Base-by-base conservation (phyloP, 2,113 vertebrate species). In the Rhodinocichla rosea region DNA sequence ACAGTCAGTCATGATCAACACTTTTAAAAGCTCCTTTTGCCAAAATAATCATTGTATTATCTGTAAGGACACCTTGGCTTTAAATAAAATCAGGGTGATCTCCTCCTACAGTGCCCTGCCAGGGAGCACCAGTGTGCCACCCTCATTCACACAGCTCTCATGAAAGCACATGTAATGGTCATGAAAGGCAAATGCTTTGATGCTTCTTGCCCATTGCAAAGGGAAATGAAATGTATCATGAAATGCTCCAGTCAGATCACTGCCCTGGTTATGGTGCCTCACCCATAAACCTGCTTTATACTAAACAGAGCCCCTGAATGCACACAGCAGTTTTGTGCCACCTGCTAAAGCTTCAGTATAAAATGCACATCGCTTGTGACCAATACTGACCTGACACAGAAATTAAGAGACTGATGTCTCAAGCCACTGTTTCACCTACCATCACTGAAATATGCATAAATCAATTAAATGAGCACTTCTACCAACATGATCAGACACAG, bases 61-160 rank as follows among this genome's bases (percentile, higher is more conserved):
- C 83, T 88, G n/a, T 96, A 96, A 95, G 94, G 86, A 90, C 84
- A 96, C 86, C 79, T 81, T 18, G 85, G 93, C 86, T 95, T 96
- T 52, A 89, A 92, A 64, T 49, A 86, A 92, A 87, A 81, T 68
- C 85, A 74, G 85, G 87, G 78, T 6, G 1, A 78, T 69, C 63
- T 95, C 77, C 24, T 89, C 74, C 82, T 56, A 15, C 63, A 64
- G 78, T 1, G 23, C 52, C 42, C 83, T 11, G 39, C 4, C n/a
- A 40, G 32, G 44, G 47, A 83, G 71, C 78, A 70, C 63, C 75
- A 80, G 87, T 27, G 27, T 16, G 28, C 75, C 45, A 62, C 39
- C 50, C 75, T 76, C 23, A 22, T 37, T 67, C 79, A 40, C 85
- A 60, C 68, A 81, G 77, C 92, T 89, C 79, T 62, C 55, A 33